phyloP scores from a whole-genome alignment of 2,797 vertebrate species.

The Chrysocyon brachyurus region DNA sequence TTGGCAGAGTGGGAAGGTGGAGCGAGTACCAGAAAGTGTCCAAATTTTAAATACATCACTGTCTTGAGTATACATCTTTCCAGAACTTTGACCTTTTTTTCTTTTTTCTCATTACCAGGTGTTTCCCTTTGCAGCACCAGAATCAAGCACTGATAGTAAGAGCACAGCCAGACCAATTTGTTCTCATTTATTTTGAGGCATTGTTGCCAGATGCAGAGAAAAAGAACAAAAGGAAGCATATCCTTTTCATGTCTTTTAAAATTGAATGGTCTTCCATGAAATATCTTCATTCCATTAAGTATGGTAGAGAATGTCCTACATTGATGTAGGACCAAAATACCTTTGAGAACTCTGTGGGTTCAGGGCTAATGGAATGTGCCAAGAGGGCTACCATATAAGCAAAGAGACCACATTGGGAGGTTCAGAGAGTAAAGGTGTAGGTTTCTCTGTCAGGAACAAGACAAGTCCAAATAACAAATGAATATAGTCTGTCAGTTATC shows the following conservation, averaged over 20 bases:
- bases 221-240: slow-evolving; percentile 50
- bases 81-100: not conserved
- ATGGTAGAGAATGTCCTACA: slow-evolving; percentile 41
- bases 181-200: slow-evolving; percentile 20
- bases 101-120: not conserved
- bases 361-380: not conserved
- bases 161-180: slow-evolving; percentile 26
- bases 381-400: not conserved
- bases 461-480: not conserved
- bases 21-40: not conserved
- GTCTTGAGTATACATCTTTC: not conserved
- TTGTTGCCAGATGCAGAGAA: slow-evolving; percentile 41
- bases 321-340: not conserved
- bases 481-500: not conserved
- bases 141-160: slow-evolving; percentile 48
- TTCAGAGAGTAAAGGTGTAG: not conserved
- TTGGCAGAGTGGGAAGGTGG: not conserved
- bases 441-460: not conserved
- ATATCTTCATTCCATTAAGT: slow-evolving; percentile 23
- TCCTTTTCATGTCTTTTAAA: slow-evolving; percentile 45
- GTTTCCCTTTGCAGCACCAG: not conserved
- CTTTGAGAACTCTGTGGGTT: not conserved
- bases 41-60: not conserved
- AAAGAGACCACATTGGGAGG: not conserved
- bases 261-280: slow-evolving; percentile 43